Evolutionary conservation across 2,113 vertebrate species (phyloP), one percentile per base, ranked within the genome.

Genomic region (Charina bottae): DNA sequence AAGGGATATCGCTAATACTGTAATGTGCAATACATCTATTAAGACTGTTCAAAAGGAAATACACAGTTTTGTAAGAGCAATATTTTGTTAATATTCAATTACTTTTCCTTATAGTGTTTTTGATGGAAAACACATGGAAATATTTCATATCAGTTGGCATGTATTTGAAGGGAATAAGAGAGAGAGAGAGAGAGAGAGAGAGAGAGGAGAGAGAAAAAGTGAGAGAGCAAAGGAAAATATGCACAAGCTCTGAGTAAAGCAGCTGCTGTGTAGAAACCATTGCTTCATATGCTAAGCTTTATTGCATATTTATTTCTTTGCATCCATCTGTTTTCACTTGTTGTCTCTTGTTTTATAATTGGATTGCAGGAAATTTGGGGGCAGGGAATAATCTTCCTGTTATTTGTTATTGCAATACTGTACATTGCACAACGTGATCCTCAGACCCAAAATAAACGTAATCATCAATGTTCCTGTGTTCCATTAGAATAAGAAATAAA

Each of bases 81-180:
- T 94, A 92, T 91, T 91, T 56, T n/a, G 78, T 28, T 89, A 33
- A 62, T 28, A 64, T 59, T 33, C 83, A 17, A 24, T 84, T 1
- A 55, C 15, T 91, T 78, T 89, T 93, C 93, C 54, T 95, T 87
- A 17, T 0, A 55, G 6, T 56, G 33, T 90, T 93, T 94, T 15
- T 68, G 88, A 85, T 53, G 4, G 17, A 92, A 93, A 93, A 58
- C 90, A 88, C 13, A 42, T 68, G 42, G 60, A 89, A 54, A 83
- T 85, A 89, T 92, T 21, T 17, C 62, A 78, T 58, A 90, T 33
- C 46, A 78, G 72, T 83, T 58, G 62, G 46, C 54, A 10, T 26
- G 54, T 60, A 83, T 95, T 94, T 93, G 58, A 58, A 94, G 83
- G 89, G 95, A 93, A 62, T 49, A 93, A 93, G 28, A 49, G 94